Base-by-base conservation (phyloP, 2,888 invertebrate genomes). In the Alitta virens region DNA sequence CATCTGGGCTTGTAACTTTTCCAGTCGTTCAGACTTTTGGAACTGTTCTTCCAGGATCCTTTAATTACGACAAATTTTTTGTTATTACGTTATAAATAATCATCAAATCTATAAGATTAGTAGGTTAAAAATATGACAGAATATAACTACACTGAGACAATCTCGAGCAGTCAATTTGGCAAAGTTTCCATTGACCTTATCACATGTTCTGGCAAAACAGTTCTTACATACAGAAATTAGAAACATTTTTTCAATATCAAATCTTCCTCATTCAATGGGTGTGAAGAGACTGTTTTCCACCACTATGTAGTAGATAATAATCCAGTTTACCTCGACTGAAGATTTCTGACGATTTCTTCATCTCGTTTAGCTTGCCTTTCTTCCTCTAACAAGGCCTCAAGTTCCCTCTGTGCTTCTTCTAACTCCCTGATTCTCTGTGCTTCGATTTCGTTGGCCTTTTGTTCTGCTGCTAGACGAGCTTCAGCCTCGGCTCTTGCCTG, bases 361-460 rank as follows among this genome's bases (percentile, higher is more conserved):
- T 92, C 92, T 69, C 88, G 84, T 75, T 91, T 90, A 0, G 92
- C 91, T 79, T 91, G 91, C 0, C 90, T 90, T 78, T 92, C 92
- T 79, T 91, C 91, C 68, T 90, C 89, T 16, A 92, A 79, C 2
- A 91, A 80, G 65, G 85, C 85, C 78, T 91, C 91, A 55, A 92
- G 79, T 72, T 89, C 87, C 12, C 84, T 82, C 75, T 89, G 87
- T 2, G 89, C 85, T 69, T 87, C 86, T 78, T 91, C 90, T 63
- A 92, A 82, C 79, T 91, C 90, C 74, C 87, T 87, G 68, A 91
- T 83, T 68, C 88, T 87, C 68, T 88, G 88, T 66, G 88, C 88
- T 76, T 91, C 91, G 74, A 88, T 86, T 67, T 88, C 88, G 16
- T 90, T 86, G 59, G 89, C 84, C 68, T 87, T 87, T 73, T 87